Evolutionary conservation across 2,888 invertebrate genomes (phyloP), one percentile per base, ranked within the genome.

Genomic region (Rambutsinella grinnellia): DNA sequence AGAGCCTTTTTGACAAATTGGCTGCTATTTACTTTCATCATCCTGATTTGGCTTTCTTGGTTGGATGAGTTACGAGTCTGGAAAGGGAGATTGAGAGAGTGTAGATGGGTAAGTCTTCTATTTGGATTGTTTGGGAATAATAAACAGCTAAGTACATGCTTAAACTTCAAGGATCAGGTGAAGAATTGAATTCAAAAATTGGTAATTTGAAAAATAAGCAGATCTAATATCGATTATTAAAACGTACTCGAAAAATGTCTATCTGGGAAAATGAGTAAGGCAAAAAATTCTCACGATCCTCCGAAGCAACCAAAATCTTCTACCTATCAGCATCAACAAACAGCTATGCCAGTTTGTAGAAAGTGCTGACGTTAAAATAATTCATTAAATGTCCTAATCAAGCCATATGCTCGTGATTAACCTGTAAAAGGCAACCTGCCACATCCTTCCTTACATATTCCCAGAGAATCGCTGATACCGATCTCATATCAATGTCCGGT

Each of bases 1-100:
- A 65, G 54, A n/a, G 49, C 49, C 19, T 24, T 53, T 63, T 63
- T 65, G 46, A 65, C 65, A 65, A 65, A 65, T 54, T 65, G 65
- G 54, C 57, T 28, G 44, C 6, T 36, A 8, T 36, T 13, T 13
- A 36, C 36, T 36, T 36, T 13, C 36, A n/a, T n/a, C n/a, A n/a
- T n/a, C 36, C 36, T 36, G 62, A 0, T 8, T 26, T 47, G 63
- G 17, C 53, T 53, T 51, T 28, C 15, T 53, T 63, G 49, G 26
- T 26, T 23, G 19, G 23, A n/a, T 44, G 36, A n/a, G n/a, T 58
- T 23, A 36, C 6, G 36, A 36, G 36, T n/a, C 36, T 36, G 36
- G 36, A 36, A 36, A 36, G 13, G 36, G 36, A 5, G 36, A 36
- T 8, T 36, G 36, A 13, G 36, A 36, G 36, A 13, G 36, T 36